These are phyloP conservation scores for Plebejus melissa DNA, from an alignment of 2,888 invertebrate genomes.

Conservation along the genomic window DNA sequence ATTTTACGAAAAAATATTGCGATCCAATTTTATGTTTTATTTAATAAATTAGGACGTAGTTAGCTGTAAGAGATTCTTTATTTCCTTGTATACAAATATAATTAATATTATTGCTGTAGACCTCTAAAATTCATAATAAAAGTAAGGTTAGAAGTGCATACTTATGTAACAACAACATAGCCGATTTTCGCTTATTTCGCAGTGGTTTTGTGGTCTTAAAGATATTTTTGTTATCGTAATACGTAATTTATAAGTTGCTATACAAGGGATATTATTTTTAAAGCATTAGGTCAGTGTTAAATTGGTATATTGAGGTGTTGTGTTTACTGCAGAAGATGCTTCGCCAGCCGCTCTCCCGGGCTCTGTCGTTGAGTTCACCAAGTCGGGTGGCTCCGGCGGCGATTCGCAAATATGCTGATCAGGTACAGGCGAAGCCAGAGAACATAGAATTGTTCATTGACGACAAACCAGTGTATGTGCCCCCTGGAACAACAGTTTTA, in stretches of 20 bases:
- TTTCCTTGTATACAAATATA: neutral
- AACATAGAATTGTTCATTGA: constrained; percentile 98
- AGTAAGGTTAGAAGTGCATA: constrained; percentile 67
- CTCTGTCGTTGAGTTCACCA: constrained; percentile 76
- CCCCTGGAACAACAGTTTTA: constrained; percentile 97
- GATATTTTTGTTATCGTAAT: constrained; percentile 38
- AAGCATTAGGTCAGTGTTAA: constrained; percentile 15
- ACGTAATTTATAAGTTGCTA: neutral
- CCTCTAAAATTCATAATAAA: constrained; percentile 35
- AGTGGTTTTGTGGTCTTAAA: constrained; percentile 31
- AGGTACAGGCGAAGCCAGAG: constrained; percentile 80
- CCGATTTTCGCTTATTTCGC: constrained; percentile 25
- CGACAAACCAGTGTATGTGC: constrained; percentile 95
- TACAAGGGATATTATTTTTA: neutral
- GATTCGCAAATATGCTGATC: constrained; percentile 68
- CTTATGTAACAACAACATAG: constrained; percentile 76
- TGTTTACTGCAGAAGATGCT: constrained; percentile 80
- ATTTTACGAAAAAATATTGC: constrained; percentile 29
- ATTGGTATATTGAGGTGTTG: constrained; percentile 32
- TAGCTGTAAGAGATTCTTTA: neutral
- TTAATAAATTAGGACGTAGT: constrained; percentile 27
- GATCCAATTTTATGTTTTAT: constrained; percentile 33
- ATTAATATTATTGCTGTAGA: neutral
- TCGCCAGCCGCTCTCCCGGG: constrained; percentile 86
- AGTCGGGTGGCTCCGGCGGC: constrained; percentile 63